Percentiles rank a stretch among this genome's conserved stretches.
These are phyloP conservation scores for Drosophila dives DNA, from an alignment of 2,888 invertebrate genomes.

Conservation along the genomic window DNA sequence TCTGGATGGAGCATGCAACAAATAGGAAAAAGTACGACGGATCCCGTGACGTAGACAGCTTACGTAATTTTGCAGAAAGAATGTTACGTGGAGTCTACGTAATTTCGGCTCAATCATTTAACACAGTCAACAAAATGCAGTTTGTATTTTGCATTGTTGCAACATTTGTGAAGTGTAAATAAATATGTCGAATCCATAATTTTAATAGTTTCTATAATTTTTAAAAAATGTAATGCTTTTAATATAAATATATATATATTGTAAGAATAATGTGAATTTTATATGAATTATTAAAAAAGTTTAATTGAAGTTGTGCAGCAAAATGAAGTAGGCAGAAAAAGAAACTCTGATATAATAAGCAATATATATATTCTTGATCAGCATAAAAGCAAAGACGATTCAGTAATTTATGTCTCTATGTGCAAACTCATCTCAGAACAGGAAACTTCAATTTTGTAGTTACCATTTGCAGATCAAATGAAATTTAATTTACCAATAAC, in stretches of 20 bases:
- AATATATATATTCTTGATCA: neutral
- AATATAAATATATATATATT: too few relatives aligned
- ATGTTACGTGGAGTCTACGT: neutral
- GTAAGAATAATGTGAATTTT: too few relatives aligned
- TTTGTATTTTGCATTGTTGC: neutral
- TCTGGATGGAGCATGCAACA: constrained; percentile 9
- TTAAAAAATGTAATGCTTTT: neutral
- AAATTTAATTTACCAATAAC: neutral
- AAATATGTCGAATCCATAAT: neutral
- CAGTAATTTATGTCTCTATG: rapidly evolving
- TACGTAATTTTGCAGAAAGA: neutral
- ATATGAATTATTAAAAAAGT: neutral
- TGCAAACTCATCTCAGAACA: neutral
- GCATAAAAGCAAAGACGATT: neutral
- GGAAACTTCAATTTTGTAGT: neutral
- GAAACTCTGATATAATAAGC: neutral
- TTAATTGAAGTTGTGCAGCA: neutral
- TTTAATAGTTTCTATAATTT: neutral
- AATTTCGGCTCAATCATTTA: neutral
- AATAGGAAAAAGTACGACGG: neutral
- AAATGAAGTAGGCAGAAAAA: too few relatives aligned
- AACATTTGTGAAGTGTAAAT: neutral
- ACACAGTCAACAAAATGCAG: neutral
- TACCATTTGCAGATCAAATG: neutral
- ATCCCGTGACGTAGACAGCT: neutral